Evolutionary conservation across 2,113 vertebrate species (phyloP), one percentile per base, ranked within the genome.

Genomic region (Lonchura striata): DNA sequence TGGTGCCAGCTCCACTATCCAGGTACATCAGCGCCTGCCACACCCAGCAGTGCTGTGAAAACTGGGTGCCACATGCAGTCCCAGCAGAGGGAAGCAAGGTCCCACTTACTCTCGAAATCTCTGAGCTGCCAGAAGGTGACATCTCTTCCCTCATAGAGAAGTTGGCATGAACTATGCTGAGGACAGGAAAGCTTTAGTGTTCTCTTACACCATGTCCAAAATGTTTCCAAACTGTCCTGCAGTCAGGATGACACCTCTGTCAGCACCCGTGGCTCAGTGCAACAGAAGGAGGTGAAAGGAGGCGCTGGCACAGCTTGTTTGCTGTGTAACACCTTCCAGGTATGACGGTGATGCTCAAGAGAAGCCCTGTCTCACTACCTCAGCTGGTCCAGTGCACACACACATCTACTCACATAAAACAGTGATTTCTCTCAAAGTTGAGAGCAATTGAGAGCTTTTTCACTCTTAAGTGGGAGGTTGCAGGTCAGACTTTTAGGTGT

Each of bases 1-100:
- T 30, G 18, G 25, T 41, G 21, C 46, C 49, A 52, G 53, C 65
- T 76, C 39, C 0, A 0, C 46, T 17, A 72, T 25, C 37, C 12
- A 1, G 17, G 15, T 49, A 39, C 23, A 3, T 41, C n/a, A 18
- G 79, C 0, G 1, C 23, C 57, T 63, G 27, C 69, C 19, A 1
- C 44, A 52, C 57, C 0, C 0, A 74, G 66, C 23, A 24, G 31
- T 10, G n/a, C 46, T 42, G 35, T 31, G 33, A 52, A 71, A 68
- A 60, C 28, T 31, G 41, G 18, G 8, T 50, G 46, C 28, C 28
- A 37, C 0, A 0, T 9, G 5, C 1, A 0, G 41, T 50, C 63
- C 23, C 20, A 52, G 23, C 14, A 2, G 0, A 10, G 11, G 24
- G 13, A 25, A 66, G 11, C 0, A 1, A 12, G 14, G 31, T 49